Base-by-base conservation (phyloP, 2,113 vertebrate species). In the Larimichthys crocea region DNA sequence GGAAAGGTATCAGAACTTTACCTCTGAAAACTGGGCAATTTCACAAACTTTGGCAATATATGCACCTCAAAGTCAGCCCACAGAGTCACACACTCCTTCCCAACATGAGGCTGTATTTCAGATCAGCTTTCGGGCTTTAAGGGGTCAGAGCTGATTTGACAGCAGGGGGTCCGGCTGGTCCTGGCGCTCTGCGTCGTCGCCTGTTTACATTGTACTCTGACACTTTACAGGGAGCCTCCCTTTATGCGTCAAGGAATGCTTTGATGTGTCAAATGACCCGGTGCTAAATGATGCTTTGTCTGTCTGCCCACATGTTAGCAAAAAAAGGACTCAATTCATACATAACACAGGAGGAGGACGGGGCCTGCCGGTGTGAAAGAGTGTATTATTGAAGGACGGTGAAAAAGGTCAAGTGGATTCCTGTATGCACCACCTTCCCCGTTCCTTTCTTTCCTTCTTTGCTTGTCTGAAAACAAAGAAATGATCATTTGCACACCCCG, bases 191-290 rank as follows among this genome's bases (percentile, higher is more conserved):
- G 26, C 60, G 74, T 86, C 60, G 72, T 86, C 42, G 60, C 68
- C 78, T 77, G 84, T 88, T 90, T 90, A 84, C 76, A 77, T 88
- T 83, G 82, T 17, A 70, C 79, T 53, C 56, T 86, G 77, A 86
- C 77, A 93, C 90, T 91, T 92, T 89, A 91, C 84, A 90, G 76
- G 61, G 81, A 87, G 82, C 88, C 76, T 75, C 77, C 88, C 83
- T 84, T 63, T 79, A 69, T 69, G 69, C 64, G 77, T 89, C 80
- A 70, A 92, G 86, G 90, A 93, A 94, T 93, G 91, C 90, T 94
- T 93, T 94, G 90, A 94, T 91, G 93, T 88, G 91, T 91, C 88
- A 91, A 92, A 89, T 76, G 88, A 91, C 86, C 73, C 57, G 10
- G 49, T 70, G 83, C 79, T 91, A 91, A 93, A 86, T 79, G 80